Evolutionary conservation across 2,888 invertebrate genomes (phyloP).

Genomic region (Metacarcinus magister): DNA sequence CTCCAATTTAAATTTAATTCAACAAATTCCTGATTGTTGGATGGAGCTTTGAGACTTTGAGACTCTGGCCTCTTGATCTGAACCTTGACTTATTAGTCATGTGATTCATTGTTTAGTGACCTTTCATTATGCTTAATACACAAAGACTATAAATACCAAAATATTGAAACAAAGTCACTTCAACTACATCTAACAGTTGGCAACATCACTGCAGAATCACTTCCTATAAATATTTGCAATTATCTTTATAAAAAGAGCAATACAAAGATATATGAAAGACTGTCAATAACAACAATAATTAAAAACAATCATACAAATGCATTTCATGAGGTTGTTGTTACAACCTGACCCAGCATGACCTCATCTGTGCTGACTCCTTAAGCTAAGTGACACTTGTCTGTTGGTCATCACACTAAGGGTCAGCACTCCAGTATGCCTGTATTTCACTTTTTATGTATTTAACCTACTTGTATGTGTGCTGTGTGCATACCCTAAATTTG

Average conservation of each 20-base stretch:
- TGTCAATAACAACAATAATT: constrained; percentile 78
- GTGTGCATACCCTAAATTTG: neutral
- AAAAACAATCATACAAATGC: constrained; percentile 78
- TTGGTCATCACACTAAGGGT: neutral
- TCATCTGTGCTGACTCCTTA: neutral
- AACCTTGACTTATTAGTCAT: constrained; percentile 42
- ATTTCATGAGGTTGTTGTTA: constrained; percentile 1
- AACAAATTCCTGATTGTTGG: constrained; percentile 29
- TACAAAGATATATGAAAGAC: constrained; percentile 81
- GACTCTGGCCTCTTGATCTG: constrained; percentile 30
- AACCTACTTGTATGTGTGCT: neutral
- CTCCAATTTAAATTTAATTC: constrained; percentile 8
- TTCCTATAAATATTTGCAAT: constrained; percentile 76
- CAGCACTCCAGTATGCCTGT: neutral
- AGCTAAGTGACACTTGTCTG: neutral
- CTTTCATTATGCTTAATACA: constrained; percentile 34
- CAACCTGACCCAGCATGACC: constrained; percentile 29
- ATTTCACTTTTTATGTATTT: neutral
- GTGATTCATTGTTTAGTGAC: constrained; percentile 47
- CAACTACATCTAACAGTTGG: constrained; percentile 43
- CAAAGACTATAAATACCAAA: neutral
- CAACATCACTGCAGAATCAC: constrained; percentile 66
- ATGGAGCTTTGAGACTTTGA: constrained; percentile 51
- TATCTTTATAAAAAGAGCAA: constrained; percentile 71
- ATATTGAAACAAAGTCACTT: constrained; percentile 37